These are phyloP conservation scores for Engraulis encrasicolus DNA, from an alignment of 2,113 vertebrate genomes.

Conservation along the genomic window DNA sequence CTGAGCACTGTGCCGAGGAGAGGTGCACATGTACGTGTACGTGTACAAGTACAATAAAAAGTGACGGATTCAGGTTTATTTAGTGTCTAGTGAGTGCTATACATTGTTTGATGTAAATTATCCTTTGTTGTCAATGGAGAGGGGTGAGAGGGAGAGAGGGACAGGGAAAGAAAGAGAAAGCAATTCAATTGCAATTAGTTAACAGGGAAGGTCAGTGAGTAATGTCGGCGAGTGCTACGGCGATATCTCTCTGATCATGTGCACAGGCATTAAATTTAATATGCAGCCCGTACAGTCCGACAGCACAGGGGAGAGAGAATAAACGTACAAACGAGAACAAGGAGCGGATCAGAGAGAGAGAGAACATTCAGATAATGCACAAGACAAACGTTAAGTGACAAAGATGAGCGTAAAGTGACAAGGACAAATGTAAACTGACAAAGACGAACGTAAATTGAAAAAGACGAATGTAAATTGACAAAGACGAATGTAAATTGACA, in stretches of 20 bases:
- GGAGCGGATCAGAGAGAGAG: background rate
- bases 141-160: background rate
- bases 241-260: background rate
- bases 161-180: background rate
- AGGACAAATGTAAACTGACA: background rate
- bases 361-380: background rate
- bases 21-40: slow-evolving; percentile 51
- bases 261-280: background rate
- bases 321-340: background rate
- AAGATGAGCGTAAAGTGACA: background rate
- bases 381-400: background rate
- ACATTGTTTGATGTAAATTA: background rate
- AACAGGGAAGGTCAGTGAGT: background rate
- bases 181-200: background rate
- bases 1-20: slow-evolving; percentile 47
- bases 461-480: background rate
- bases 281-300: background rate
- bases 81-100: background rate
- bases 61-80: slow-evolving; percentile 42
- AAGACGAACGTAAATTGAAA: too few species aligned
- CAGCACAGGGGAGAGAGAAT: background rate
- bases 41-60: background rate
- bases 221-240: background rate
- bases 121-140: background rate
- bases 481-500: background rate